Conservation (phyloP, 2,113 vertebrate genomes). For the Chrysochloris asiatica region DNA sequence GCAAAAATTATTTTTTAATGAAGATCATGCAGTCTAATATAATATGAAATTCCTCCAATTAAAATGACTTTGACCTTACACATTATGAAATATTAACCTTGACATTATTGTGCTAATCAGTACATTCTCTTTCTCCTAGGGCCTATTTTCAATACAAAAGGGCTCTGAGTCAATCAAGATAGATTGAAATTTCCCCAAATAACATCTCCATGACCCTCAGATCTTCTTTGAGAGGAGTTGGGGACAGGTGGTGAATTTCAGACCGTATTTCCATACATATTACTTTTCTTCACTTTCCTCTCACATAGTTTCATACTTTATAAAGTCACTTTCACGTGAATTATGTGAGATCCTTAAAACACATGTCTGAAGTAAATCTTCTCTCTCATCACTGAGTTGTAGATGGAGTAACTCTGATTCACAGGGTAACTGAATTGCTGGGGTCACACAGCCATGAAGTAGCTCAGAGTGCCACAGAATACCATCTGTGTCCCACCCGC, state of each 20-base stretch:
- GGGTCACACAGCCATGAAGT: neutral
- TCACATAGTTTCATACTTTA: neutral
- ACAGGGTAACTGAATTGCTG: neutral
- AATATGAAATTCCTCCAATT: conserved; percentile 10
- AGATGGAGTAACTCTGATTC: neutral
- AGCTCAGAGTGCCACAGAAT: neutral
- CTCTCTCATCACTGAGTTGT: neutral
- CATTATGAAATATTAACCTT: conserved; percentile 59
- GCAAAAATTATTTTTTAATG: conserved; percentile 16
- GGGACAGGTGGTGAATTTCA: neutral
- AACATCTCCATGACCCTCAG: neutral
- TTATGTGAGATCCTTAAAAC: conserved; percentile 4
- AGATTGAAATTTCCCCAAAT: neutral
- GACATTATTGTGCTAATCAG: neutral
- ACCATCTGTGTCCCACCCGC: neutral
- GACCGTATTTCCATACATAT: neutral
- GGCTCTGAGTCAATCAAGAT: neutral
- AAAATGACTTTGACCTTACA: conserved; percentile 3
- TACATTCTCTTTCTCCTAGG: neutral
- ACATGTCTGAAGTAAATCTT: neutral
- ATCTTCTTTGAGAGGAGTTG: neutral
- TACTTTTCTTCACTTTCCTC: neutral
- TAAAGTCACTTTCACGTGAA: neutral
- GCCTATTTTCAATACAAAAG: neutral
- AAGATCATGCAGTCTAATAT: neutral